Conservation (phyloP, 2,113 vertebrate species). For the Lonchura striata region DNA sequence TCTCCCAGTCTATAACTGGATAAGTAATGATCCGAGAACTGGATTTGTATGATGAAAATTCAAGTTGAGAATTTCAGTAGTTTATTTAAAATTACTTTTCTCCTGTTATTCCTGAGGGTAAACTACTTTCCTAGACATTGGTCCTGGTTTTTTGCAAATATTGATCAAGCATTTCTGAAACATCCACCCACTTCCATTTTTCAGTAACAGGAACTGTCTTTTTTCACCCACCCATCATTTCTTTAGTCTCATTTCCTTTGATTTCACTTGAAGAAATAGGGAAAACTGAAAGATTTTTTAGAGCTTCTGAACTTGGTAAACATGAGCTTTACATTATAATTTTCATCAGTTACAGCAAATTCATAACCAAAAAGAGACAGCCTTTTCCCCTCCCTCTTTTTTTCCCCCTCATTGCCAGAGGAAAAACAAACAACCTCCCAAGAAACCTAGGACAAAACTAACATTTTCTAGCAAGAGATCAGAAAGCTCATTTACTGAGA, state of each 20-base stretch:
- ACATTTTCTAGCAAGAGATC: not conserved
- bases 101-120: not conserved
- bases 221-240: not conserved
- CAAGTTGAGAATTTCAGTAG: not conserved
- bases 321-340: not conserved
- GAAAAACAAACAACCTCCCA: too few species aligned
- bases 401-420: not conserved
- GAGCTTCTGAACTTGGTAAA: not conserved
- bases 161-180: not conserved
- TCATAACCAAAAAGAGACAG: not conserved
- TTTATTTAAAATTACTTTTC: not conserved
- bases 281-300: not conserved
- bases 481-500: not conserved
- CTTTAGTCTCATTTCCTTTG: not conserved
- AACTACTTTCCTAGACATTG: not conserved
- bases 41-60: constrained; percentile 1
- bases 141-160: not conserved
- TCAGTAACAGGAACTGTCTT: not conserved
- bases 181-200: not conserved
- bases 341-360: not conserved
- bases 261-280: not conserved
- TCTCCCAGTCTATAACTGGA: not conserved
- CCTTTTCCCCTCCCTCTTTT: not conserved
- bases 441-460: not conserved
- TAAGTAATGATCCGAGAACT: not conserved